A percentile compares a stretch with the other conserved stretches of the same genome.
Conservation (phyloP, 2,888 invertebrate species). For the Bedellia somnulentella region DNA sequence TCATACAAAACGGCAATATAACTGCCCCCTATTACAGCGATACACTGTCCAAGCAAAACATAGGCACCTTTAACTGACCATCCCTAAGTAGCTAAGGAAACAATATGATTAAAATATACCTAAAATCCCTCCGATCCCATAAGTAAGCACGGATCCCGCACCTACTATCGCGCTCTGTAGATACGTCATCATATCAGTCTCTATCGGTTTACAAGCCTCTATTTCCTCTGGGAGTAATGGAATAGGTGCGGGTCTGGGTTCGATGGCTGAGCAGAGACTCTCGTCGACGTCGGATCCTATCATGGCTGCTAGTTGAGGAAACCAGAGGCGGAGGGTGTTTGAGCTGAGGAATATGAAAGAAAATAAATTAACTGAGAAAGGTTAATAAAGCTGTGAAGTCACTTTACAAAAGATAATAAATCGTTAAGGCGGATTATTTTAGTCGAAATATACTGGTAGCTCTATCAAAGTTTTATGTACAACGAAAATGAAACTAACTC, state of each 20-base stretch:
- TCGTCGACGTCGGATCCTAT: slow-evolving; percentile 35
- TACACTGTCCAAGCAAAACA: too few species aligned
- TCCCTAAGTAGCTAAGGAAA: too few species aligned
- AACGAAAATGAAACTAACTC: too few species aligned
- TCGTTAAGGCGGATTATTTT: too few species aligned
- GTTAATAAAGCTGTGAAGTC: too few species aligned
- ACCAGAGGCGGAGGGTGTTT: slow-evolving; percentile 83
- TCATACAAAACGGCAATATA: too few species aligned
- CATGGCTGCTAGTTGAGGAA: slow-evolving; percentile 82
- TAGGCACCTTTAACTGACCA: too few species aligned
- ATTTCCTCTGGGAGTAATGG: slow-evolving; percentile 10
- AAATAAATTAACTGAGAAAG: slow-evolving; percentile 5
- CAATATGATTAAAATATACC: too few species aligned
- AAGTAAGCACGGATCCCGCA: slow-evolving; percentile 63
- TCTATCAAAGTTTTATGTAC: too few species aligned
- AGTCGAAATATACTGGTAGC: too few species aligned
- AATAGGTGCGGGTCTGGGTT: slow-evolving; percentile 14
- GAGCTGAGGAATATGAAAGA: slow-evolving; percentile 42
- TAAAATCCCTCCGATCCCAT: slow-evolving; percentile 55
- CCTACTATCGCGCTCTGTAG: slow-evolving; percentile 71
- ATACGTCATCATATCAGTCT: slow-evolving; percentile 65
- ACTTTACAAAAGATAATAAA: too few species aligned
- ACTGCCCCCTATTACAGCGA: too few species aligned
- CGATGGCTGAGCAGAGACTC: slow-evolving; percentile 36
- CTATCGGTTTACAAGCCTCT: slow-evolving; percentile 29